Base-by-base conservation (phyloP, 2,888 invertebrate genomes). In the Mesorhabditis belari region DNA sequence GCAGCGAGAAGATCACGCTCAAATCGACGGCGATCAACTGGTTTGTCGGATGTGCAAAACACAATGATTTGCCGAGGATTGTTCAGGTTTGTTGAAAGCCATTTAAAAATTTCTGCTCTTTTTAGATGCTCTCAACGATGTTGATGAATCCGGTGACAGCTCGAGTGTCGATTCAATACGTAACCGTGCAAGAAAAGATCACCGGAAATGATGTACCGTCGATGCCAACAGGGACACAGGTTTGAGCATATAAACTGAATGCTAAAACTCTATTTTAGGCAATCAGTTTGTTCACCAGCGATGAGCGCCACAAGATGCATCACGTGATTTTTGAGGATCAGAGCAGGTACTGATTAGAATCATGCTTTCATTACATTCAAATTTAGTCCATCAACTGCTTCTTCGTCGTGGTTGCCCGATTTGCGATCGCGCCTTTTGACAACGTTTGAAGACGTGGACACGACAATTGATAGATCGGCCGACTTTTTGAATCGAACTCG, bases 81-180 rank as follows among this genome's bases (percentile, higher is more conserved):
- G 85, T 92, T 26, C 89, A 90, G 76, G 75, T 75, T n/a, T 12
- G 59, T 12, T 4, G 17, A 3, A 26, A 21, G 21, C 24, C 12
- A 24, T 9, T 17, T 50, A 17, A 53, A 6, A 23, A 51, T 19
- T 9, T n/a, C n/a, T 27, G 4, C 53, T 89, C 89, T 54, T 58
- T 72, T 55, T 57, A 76, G 66, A 79, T 79, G 78, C 67, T 79
- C 5, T 70, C 71, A n/a, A 65, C 87, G 64, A 88, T 90, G 82
- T 83, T 92, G 23, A 83, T 92, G 25, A 87, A 89, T 67, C 87
- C 89, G 0, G 88, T 88, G 65, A 90, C 91, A 0, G 89, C 90
- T 58, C 85, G 90, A n/a, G 87, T 90, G 67, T 88, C 89, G 29
- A 88, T 90, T n/a, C 86, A 88, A 17, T 77, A 76, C 57, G 66